These are phyloP conservation scores for Carlito syrichta DNA, from an alignment of 2,113 vertebrate species.

Conservation along the genomic window DNA sequence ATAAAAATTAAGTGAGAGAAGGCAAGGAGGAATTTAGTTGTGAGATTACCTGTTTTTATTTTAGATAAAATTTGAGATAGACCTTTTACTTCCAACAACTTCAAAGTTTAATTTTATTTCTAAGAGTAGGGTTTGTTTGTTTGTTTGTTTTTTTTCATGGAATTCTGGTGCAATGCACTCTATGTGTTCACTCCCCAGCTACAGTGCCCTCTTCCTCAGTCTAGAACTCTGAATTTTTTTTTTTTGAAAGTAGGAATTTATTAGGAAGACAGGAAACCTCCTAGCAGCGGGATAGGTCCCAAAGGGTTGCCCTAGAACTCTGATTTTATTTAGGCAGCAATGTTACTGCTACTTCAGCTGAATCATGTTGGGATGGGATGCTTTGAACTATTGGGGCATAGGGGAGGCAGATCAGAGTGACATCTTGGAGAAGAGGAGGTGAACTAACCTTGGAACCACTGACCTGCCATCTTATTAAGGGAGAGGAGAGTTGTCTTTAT, in stretches of 20 bases:
- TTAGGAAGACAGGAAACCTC: too few species aligned
- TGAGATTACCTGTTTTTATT: not conserved
- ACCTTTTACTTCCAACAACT: not conserved
- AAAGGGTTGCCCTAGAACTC: too few species aligned
- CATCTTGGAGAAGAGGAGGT: not conserved
- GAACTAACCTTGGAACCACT: not conserved
- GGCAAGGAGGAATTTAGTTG: not conserved
- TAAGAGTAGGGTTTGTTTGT: not conserved
- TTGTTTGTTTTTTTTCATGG: not conserved
- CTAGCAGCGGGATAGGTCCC: too few species aligned
- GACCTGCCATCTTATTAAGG: not conserved
- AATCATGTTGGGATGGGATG: not conserved
- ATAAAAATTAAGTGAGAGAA: not conserved
- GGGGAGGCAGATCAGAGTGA: not conserved
- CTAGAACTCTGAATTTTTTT: not conserved
- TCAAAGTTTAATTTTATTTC: not conserved
- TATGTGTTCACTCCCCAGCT: not conserved
- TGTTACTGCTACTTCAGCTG: not conserved
- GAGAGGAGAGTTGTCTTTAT: not conserved
- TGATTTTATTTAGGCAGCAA: not conserved
- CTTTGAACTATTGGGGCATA: not conserved
- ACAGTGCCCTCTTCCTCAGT: not conserved
- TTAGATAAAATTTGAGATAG: not conserved
- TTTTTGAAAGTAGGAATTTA: too few species aligned
- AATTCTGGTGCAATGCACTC: not conserved